Conservation (phyloP, 2,797 vertebrate genomes). For the Phataginus tetradactyla region DNA sequence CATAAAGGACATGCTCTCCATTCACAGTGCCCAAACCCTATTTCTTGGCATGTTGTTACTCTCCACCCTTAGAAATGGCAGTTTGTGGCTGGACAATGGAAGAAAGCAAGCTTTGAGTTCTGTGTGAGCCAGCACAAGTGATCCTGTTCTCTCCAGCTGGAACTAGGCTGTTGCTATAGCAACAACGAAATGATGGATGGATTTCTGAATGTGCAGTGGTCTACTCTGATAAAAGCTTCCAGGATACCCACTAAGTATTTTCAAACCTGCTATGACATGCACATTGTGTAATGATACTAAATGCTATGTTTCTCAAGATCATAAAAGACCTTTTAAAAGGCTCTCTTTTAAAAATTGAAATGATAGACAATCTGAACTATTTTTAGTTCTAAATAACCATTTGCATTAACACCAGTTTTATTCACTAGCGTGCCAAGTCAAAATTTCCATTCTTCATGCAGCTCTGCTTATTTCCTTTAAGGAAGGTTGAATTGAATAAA, state of each 20-base stretch:
- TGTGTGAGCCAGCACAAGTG: conserved; percentile 78
- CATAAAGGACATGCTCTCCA: accelerated
- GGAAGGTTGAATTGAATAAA: conserved; percentile 37
- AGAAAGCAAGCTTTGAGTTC: conserved; percentile 77
- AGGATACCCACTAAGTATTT: conserved; percentile 82
- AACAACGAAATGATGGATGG: conserved; percentile 88
- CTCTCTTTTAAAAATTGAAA: conserved; percentile 62
- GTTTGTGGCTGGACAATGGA: conserved; percentile 58
- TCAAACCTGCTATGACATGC: conserved; percentile 77
- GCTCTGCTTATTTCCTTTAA: conserved; percentile 53
- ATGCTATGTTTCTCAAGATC: conserved; percentile 67
- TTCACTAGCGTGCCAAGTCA: conserved; percentile 53
- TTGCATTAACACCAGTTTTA: conserved; percentile 70
- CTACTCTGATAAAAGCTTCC: conserved; percentile 84
- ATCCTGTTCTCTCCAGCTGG: conserved; percentile 84
- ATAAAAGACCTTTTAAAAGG: conserved; percentile 51
- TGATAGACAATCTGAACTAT: conserved; percentile 54
- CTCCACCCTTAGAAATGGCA: conserved; percentile 37
- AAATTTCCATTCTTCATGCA: conserved; percentile 69
- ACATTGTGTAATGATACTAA: conserved; percentile 71
- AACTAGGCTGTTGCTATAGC: conserved; percentile 89
- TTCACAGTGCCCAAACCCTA: neutral
- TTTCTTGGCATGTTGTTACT: conserved; percentile 52
- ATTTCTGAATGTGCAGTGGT: conserved; percentile 86
- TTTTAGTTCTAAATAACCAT: conserved; percentile 71